Base-by-base conservation (phyloP, 1,140 invertebrate species). In the Brachystomella parvula region DNA sequence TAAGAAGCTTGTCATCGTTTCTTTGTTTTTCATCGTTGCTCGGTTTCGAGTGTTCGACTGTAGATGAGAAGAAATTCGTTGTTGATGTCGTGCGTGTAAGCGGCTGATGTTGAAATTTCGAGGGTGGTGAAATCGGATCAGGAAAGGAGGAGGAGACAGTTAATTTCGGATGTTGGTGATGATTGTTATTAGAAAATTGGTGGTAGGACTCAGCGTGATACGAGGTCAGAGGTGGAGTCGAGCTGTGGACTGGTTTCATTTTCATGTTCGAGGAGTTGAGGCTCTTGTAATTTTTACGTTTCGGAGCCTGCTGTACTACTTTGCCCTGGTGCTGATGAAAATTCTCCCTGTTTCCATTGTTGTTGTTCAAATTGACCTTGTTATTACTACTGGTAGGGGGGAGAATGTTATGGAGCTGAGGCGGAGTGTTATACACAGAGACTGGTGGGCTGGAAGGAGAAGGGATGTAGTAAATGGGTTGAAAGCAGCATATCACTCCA, bases 1-100 rank as follows among this genome's bases (percentile, higher is more conserved):
- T 65, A 21, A 64, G 59, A n/a, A 70, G 39, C 33, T 64, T 68
- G 39, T 70, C 68, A 39, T 44, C 39, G 28, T 32, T 63, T 64
- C 68, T 47, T 58, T 70, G 68, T 61, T 69, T 62, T 39, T 69
- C 64, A 53, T 65, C 64, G 56, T 47, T 65, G 12, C 19, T 58
- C n/a, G 33, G 3, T 35, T 44, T n/a, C 9, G 26, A 17, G 17
- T 61, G 12, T 63, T 63, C 61, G 12, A 33, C 26, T 28, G 58
- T 12, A 19, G 15, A 26, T 15, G 30, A 21, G 28, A 60, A 60
- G 24, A 30, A 60, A 24, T 60, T 12, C 24, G 49, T 44, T 44
- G 39, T 9, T 44, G 39, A 56, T 12, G 15, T 56, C 24, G 24
- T 56, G 6, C 15, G 6, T 26, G 49, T 17, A 17, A 26, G 49